Evolutionary conservation across 2,797 vertebrate genomes (phyloP).

Genomic region (Enteromius fasciolatus): DNA sequence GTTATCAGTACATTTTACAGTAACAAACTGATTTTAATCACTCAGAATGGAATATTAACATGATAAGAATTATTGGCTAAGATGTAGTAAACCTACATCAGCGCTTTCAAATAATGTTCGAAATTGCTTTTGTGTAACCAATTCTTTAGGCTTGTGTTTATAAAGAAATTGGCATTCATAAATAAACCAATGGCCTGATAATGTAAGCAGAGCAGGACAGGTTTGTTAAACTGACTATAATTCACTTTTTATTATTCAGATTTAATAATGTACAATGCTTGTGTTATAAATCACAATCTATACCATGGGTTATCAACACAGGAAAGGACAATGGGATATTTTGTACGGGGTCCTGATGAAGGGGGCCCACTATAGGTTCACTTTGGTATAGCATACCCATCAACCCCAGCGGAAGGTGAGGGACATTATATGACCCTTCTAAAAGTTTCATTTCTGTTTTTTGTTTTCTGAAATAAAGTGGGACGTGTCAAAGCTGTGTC

Average conservation of each 20-base stretch:
- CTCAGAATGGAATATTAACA: not conserved
- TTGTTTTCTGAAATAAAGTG: not conserved
- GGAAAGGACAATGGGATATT: not conserved
- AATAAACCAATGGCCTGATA: not conserved
- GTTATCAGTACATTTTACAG: slow-evolving; percentile 7
- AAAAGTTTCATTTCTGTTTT: not conserved
- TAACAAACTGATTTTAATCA: not conserved
- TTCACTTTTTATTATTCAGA: not conserved
- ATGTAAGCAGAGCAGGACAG: not conserved
- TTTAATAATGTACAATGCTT: not conserved
- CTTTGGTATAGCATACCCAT: not conserved
- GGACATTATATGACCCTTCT: not conserved
- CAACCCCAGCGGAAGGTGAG: not conserved
- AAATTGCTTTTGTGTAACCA: not conserved
- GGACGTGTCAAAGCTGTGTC: not conserved
- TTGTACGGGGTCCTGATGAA: slow-evolving; percentile 4
- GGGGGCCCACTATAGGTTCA: slow-evolving; percentile 2
- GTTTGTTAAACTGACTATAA: not conserved
- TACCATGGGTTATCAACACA: not conserved
- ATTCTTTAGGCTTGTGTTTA: not conserved
- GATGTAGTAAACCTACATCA: not conserved
- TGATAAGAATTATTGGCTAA: not conserved
- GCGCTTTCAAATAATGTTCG: not conserved
- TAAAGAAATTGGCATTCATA: not conserved
- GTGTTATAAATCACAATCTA: slow-evolving; percentile 6